phyloP scores from a whole-genome alignment of 2,888 invertebrate genomes.

The Subacronicta megacephala region DNA sequence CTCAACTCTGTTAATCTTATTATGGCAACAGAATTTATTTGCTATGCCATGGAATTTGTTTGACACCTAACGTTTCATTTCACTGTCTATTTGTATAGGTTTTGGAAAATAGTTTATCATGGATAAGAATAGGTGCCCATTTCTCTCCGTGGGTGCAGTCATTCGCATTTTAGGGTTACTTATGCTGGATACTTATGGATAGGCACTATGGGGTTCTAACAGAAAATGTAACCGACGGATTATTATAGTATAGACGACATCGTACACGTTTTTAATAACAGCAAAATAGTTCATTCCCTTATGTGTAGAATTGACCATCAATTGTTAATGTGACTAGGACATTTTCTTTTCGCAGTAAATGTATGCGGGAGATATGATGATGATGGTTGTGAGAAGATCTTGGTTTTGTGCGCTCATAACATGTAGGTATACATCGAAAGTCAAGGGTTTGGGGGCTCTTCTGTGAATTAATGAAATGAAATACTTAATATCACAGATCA shows the following conservation, averaged over 20 bases:
- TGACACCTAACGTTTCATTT: slow-evolving; percentile 79
- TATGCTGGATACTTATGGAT: slow-evolving; percentile 3
- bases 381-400: no score
- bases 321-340: no score
- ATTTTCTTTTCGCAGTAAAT: no score
- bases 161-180: slow-evolving; percentile 1
- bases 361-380: no score
- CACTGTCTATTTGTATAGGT: slow-evolving; percentile 60
- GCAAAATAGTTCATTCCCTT: no score
- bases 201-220: not conserved
- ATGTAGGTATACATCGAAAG: no score
- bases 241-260: not conserved
- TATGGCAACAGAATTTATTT: slow-evolving; percentile 86
- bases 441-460: no score
- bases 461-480: no score
- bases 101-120: slow-evolving; percentile 46
- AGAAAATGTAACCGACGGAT: not conserved
- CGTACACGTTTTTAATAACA: not conserved
- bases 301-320: no score
- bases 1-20: slow-evolving; percentile 86
- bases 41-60: slow-evolving; percentile 80
- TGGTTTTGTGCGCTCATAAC: no score
- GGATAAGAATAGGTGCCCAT: slow-evolving; percentile 34
- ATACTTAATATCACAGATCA: slow-evolving; percentile 25
- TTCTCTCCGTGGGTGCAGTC: slow-evolving; percentile 20